Evolutionary conservation across 2,797 vertebrate genomes (phyloP), one percentile per base, ranked within the genome.

Genomic region (Sylvilagus floridanus): DNA sequence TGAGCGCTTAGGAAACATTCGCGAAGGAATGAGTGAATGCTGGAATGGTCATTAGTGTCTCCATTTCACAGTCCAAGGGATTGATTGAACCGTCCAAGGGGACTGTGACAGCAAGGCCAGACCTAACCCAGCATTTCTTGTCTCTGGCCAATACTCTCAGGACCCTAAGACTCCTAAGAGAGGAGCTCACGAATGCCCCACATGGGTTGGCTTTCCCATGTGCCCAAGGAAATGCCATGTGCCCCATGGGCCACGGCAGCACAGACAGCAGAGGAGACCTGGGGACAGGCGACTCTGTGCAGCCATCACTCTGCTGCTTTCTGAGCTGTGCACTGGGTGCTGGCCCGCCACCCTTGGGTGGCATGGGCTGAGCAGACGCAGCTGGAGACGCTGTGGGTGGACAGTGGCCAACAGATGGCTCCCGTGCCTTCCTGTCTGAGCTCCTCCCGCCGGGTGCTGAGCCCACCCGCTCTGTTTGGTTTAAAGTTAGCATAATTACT

Each of bases 401-500:
- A 78, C 24, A 26, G 14, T 6, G 47, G 78, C 65, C 95, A 94
- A 37, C 90, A 88, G 73, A 94, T 84, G 95, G 77, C 83, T 88
- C 17, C 91, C 28, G 3, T 65, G 90, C 32, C 84, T 95, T 92
- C 71, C 66, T 65, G 37, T 84, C 42, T 84, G 52, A n/a, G 28
- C 65, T 90, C 30, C 83, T 54, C 52, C n/a, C 0, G 8, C 65
- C 47, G 0, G 68, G 50, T 73, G 66, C 75, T 68, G 12, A 90
- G 62, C 78, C 78, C 13, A 1, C 32, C 71, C 35, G 50, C 81
- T 78, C 75, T 84, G 72, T 90, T 88, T 88, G 81, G 65, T 88
- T 92, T 84, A 66, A 97, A 94, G 88, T 94, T 81, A 68, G 42
- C 17, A 5, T 88, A 90, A 77, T 95, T 90, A 93, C 50, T 84